Percentiles rank a stretch among this genome's conserved stretches.
Conservation (phyloP, 2,113 vertebrate species). For the Myrmophylax atrothorax region DNA sequence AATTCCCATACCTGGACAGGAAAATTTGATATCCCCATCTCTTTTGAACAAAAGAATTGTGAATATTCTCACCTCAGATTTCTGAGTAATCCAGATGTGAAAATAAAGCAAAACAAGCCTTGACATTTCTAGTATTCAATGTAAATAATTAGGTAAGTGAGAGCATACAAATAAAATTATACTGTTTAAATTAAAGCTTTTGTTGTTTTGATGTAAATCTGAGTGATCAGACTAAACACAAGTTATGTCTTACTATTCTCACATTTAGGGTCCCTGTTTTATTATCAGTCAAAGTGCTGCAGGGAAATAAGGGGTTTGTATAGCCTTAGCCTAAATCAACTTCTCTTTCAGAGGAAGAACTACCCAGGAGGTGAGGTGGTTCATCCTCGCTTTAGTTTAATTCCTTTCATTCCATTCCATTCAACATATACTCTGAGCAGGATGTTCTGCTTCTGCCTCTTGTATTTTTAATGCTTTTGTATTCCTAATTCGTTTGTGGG, state of each 20-base stretch:
- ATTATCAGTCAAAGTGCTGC: neutral
- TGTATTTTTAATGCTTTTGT: neutral
- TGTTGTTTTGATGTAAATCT: neutral
- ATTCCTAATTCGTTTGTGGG: neutral
- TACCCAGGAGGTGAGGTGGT: neutral
- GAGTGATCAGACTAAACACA: neutral
- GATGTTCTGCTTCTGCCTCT: neutral
- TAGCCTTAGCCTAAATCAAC: neutral
- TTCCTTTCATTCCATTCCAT: neutral
- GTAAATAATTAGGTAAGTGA: neutral
- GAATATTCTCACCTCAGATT: neutral
- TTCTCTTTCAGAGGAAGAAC: neutral
- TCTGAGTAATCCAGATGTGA: neutral
- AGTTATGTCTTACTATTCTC: neutral
- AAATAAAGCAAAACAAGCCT: neutral
- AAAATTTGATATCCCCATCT: neutral
- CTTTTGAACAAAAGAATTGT: neutral
- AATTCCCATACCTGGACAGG: neutral
- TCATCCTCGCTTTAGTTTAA: neutral
- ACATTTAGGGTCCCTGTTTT: neutral
- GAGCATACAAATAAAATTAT: neutral
- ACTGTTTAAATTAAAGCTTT: neutral
- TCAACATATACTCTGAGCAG: neutral
- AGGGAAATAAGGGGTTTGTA: neutral
- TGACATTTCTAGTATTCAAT: neutral